Percentiles rank a stretch among this genome's conserved stretches.
phyloP scores from a whole-genome alignment of 1,140 invertebrate species.

The Drosophila navojoa region DNA sequence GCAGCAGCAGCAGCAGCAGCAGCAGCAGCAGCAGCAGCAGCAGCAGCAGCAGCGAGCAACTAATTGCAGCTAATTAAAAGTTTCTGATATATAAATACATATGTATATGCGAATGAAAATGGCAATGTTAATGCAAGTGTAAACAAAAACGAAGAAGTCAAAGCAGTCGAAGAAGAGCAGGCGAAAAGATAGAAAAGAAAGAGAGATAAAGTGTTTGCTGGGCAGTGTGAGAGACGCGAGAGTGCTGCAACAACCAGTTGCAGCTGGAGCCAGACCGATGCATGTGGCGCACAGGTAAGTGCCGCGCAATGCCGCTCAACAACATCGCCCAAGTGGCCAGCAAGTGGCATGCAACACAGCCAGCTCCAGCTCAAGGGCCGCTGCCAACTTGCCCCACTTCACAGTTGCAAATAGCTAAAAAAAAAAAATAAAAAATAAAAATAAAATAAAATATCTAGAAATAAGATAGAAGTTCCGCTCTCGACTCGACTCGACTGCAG shows the following conservation, averaged over 20 bases:
- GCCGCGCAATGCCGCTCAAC: background rate
- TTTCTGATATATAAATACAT: background rate
- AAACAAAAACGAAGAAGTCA: background rate
- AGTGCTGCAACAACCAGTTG: background rate
- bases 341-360: background rate
- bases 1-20: too few relatives aligned
- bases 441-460: background rate
- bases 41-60: background rate
- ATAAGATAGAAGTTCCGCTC: background rate
- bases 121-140: constrained; percentile 7
- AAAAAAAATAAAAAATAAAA: background rate
- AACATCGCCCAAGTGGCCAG: background rate
- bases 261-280: constrained; percentile 1
- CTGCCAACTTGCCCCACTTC: background rate
- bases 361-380: background rate
- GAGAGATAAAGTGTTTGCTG: background rate
- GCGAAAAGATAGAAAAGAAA: too few relatives aligned
- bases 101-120: background rate
- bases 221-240: background rate
- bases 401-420: background rate
- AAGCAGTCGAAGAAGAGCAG: too few relatives aligned
- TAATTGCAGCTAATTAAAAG: constrained; percentile 1
- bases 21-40: too few relatives aligned
- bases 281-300: constrained; percentile 4
- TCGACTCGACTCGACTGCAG: too few relatives aligned